Evolutionary conservation across 2,797 vertebrate genomes (phyloP).

Genomic region (Bradypodion pumilum): DNA sequence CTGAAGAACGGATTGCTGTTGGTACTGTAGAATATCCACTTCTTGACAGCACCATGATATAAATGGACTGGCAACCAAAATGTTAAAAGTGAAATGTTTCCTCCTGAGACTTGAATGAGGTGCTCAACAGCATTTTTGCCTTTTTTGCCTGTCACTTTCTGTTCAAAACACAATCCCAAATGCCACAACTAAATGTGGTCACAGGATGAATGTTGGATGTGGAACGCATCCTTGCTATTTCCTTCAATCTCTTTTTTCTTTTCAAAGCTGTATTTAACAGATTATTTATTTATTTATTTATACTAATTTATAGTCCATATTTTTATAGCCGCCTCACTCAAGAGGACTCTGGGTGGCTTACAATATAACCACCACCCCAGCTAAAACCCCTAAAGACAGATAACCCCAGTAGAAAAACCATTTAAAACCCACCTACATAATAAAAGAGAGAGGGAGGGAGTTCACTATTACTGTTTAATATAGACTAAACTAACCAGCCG

Average conservation of each 20-base stretch:
- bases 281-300: no score
- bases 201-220: neutral
- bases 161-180: neutral
- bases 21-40: neutral
- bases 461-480: no score
- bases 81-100: constrained; percentile 7
- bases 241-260: neutral
- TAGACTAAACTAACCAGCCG: no score
- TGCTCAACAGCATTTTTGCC: neutral
- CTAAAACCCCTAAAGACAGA: no score
- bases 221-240: neutral
- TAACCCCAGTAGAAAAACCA: no score
- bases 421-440: no score
- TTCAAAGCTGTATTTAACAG: constrained; percentile 2
- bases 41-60: neutral
- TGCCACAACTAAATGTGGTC: neutral
- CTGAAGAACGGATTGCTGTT: neutral
- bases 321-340: no score
- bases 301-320: no score
- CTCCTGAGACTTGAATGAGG: neutral
- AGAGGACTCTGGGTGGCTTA: no score
- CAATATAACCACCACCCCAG: no score
- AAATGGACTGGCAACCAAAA: neutral
- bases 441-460: no score
- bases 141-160: neutral